Conservation (phyloP, 2,113 vertebrate genomes). For the Zapornia atra region DNA sequence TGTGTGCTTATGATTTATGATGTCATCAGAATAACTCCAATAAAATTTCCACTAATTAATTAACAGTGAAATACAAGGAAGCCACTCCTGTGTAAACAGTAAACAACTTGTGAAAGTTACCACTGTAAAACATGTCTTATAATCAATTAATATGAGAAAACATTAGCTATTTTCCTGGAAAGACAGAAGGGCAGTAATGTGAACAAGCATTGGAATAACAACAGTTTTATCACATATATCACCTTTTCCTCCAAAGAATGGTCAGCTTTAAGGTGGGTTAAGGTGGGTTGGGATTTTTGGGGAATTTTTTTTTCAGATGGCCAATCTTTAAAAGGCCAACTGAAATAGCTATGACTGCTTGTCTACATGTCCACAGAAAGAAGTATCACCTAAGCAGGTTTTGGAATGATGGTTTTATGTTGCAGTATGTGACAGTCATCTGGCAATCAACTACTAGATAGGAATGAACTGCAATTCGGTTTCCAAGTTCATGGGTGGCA, state of each 20-base stretch:
- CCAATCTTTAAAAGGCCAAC: neutral
- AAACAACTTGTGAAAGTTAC: neutral
- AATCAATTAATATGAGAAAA: neutral
- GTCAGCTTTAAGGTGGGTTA: neutral
- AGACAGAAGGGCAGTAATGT: neutral
- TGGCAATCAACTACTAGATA: neutral
- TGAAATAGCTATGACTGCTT: neutral
- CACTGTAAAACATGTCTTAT: neutral
- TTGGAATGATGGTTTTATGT: neutral
- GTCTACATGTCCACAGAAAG: neutral
- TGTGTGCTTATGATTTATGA: constrained; percentile 68
- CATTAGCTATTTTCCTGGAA: neutral
- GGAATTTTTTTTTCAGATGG: neutral
- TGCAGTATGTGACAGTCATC: neutral
- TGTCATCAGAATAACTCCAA: constrained; percentile 61
- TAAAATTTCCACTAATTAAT: neutral
- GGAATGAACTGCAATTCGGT: neutral
- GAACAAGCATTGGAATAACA: neutral
- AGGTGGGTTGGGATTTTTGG: neutral
- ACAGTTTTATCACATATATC: neutral
- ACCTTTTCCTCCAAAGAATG: neutral
- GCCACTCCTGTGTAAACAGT: neutral
- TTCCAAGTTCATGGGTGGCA: neutral
- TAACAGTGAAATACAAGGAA: neutral
- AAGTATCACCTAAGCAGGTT: neutral